Conservation (phyloP, 2,797 vertebrate genomes). For the Phrynocephalus forsythii region DNA sequence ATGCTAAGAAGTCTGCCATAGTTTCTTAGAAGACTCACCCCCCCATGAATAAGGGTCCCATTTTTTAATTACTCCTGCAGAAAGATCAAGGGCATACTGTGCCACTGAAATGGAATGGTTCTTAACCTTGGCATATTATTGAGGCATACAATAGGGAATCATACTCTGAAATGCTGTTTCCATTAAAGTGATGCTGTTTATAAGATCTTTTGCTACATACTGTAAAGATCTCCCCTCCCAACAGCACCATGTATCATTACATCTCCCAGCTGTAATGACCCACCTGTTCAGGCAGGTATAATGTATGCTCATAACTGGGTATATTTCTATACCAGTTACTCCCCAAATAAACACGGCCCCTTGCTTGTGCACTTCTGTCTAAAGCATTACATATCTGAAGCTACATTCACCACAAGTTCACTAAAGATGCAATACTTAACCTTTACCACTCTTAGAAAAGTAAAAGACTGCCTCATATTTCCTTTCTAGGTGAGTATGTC, state of each 20-base stretch:
- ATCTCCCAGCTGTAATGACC: constrained; percentile 23
- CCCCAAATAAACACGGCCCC: not conserved
- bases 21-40: not conserved
- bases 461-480: not conserved
- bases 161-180: constrained; percentile 36
- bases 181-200: constrained; percentile 22
- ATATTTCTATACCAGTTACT: not conserved
- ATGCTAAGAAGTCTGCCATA: not conserved
- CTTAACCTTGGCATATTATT: constrained; percentile 41
- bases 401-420: not conserved
- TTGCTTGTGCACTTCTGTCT: not conserved
- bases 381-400: not conserved
- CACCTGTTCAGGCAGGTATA: constrained; percentile 34
- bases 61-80: constrained; percentile 27
- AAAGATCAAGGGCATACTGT: constrained; percentile 19
- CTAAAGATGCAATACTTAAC: not conserved
- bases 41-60: constrained; percentile 28
- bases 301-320: not conserved
- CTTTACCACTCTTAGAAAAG: not conserved
- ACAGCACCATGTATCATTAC: not conserved
- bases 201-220: constrained; percentile 13
- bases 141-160: constrained; percentile 4
- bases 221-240: constrained; percentile 29
- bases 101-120: constrained; percentile 5
- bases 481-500: not conserved